These are phyloP conservation scores for Drosophila putrida DNA, from an alignment of 2,888 invertebrate genomes.

Conservation along the genomic window DNA sequence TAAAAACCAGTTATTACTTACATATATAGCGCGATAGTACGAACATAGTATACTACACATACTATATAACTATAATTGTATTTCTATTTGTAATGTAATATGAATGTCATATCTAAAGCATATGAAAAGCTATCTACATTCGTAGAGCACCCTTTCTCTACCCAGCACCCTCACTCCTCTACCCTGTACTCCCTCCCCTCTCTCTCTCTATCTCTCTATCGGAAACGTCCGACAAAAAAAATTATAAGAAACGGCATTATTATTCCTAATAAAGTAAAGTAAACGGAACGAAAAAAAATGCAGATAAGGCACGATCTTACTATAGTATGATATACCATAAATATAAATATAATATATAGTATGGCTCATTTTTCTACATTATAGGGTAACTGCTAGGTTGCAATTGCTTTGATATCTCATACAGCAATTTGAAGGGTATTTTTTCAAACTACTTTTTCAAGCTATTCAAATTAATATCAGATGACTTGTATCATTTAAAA, in stretches of 20 bases:
- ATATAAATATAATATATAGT: too few relatives aligned
- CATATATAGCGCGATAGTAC: slow-evolving; percentile 44
- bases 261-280: slow-evolving; percentile 52
- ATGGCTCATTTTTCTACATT: neutral
- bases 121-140: slow-evolving; percentile 8
- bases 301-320: slow-evolving; percentile 21
- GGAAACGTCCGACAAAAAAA: slow-evolving; percentile 13
- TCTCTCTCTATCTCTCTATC: slow-evolving; percentile 19
- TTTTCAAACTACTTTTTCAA: neutral
- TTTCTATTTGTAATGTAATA: slow-evolving; percentile 54
- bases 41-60: slow-evolving; percentile 38
- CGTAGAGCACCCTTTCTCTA: slow-evolving; percentile 11
- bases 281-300: slow-evolving; percentile 13
- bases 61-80: slow-evolving; percentile 54
- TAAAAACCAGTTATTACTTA: slow-evolving; percentile 23
- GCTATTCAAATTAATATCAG: neutral
- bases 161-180: slow-evolving; percentile 10
- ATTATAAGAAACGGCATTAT: slow-evolving; percentile 35
- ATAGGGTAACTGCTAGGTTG: neutral
- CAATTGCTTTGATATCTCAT: neutral
- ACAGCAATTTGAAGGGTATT: too few relatives aligned
- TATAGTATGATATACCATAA: neutral
- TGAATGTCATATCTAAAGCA: slow-evolving; percentile 48
- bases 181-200: slow-evolving; percentile 13
- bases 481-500: too few relatives aligned